Conservation (phyloP, 2,888 invertebrate genomes). For the Polyommatus iphigenia region DNA sequence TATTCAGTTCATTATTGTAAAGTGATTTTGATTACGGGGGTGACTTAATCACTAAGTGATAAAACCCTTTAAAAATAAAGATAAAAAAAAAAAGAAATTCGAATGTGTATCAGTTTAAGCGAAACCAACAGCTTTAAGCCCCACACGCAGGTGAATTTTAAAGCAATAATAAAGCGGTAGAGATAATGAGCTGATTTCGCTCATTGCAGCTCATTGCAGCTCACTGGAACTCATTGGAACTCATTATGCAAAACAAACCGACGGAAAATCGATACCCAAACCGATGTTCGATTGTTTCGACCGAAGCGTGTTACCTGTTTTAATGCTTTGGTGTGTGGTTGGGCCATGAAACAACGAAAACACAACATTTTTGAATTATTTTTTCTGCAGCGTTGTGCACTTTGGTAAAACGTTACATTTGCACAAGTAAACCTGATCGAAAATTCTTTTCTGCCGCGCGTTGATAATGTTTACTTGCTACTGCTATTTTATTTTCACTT, state of each 20-base stretch:
- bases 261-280: slow-evolving; percentile 37
- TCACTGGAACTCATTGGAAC: slow-evolving; percentile 28
- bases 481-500: no score
- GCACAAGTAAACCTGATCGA: no score
- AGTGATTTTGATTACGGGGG: no score
- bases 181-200: slow-evolving; percentile 39
- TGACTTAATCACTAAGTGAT: no score
- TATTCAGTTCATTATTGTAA: no score
- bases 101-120: not conserved
- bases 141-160: slow-evolving; percentile 8
- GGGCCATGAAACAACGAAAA: not conserved
- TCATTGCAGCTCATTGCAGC: slow-evolving; percentile 29
- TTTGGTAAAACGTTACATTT: no score
- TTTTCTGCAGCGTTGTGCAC: no score
- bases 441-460: no score
- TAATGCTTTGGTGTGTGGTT: slow-evolving; percentile 16
- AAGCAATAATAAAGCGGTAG: slow-evolving; percentile 30
- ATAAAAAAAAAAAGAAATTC: not conserved
- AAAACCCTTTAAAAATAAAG: no score
- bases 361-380: no score
- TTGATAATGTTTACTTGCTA: no score
- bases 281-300: slow-evolving; percentile 31
- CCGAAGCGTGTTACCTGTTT: slow-evolving; percentile 1
- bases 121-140: not conserved
- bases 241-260: slow-evolving; percentile 38